Evolutionary conservation across 1,140 invertebrate species (phyloP), one percentile per base, ranked within the genome.

Genomic region (Neodiprion fabricii): DNA sequence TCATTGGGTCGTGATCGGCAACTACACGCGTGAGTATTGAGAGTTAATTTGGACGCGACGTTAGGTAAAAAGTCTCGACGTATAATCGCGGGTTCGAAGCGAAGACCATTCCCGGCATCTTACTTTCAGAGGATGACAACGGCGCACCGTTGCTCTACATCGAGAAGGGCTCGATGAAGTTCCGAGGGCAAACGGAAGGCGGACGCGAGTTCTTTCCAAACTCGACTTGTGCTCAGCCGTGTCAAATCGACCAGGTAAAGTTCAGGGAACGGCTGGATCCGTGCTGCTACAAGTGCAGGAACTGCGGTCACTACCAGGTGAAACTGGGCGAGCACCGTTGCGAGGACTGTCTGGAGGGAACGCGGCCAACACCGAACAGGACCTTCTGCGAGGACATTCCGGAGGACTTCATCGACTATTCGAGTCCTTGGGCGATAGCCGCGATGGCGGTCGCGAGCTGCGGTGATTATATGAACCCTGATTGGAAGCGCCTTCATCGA

Each of bases 301-400:
- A 90, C 72, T 95, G 94, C 80, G 89, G 92, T 7, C 78, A 83
- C 0, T 92, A 90, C 78, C 91, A 94, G 81, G 91, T 90, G 78
- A 87, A 92, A 17, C 78, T 87, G 14, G 90, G 92, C 78, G 91
- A 92, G 50, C 91, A 90, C 70, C 89, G 90, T 4, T 95, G 93
- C 80, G 86, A 89, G 11, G 90, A 91, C 53, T 95, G 93, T 80
- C 80, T 83, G 0, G 69, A 74, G 66, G 91, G 91, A 0, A 88
- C 84, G 0, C 53, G 84, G n/a, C 89, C 89, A 74, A 85, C 73
- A 1, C 77, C 79, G 4, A 67, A 87, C 80, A 69, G 88, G 83
- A 80, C 82, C 77, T 0, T 66, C 50, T 93, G 92, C 80, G 79
- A 85, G 5, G 71, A 83, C 4, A 90, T 93, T 9, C 85, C 88